Conservation (phyloP, 2,888 invertebrate genomes). For the Acanthosepion pharaonis region DNA sequence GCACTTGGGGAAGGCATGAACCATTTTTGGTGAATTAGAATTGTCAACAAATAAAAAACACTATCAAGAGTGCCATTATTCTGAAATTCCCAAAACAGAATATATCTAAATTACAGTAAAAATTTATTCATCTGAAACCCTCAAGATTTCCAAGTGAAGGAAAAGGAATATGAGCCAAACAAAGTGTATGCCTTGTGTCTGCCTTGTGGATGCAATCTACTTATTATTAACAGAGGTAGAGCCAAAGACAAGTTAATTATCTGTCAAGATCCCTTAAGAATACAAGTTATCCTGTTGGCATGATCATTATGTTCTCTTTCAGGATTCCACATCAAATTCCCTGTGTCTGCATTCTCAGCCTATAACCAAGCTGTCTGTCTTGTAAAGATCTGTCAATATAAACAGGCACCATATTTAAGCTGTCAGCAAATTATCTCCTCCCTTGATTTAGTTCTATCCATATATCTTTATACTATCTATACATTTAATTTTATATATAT, state of each 20-base stretch:
- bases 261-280: constrained; percentile 1
- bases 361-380: not conserved
- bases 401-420: not conserved
- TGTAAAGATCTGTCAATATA: not conserved
- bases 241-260: not conserved
- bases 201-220: not conserved
- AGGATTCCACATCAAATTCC: not conserved
- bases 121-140: not conserved
- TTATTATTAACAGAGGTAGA: not conserved
- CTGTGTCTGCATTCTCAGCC: not conserved
- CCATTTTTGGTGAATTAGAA: no score
- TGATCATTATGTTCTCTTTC: not conserved
- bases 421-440: not conserved
- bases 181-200: not conserved
- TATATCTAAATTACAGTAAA: not conserved
- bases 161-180: no score
- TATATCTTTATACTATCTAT: not conserved
- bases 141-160: no score
- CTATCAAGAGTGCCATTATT: no score
- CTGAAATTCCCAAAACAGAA: no score
- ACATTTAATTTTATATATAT: not conserved
- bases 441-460: not conserved
- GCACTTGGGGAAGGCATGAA: no score
- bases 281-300: not conserved
- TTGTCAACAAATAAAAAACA: no score